Percentiles rank a stretch among this genome's conserved stretches.
Conservation (phyloP, 2,113 vertebrate species). For the Theristicus caerulescens region DNA sequence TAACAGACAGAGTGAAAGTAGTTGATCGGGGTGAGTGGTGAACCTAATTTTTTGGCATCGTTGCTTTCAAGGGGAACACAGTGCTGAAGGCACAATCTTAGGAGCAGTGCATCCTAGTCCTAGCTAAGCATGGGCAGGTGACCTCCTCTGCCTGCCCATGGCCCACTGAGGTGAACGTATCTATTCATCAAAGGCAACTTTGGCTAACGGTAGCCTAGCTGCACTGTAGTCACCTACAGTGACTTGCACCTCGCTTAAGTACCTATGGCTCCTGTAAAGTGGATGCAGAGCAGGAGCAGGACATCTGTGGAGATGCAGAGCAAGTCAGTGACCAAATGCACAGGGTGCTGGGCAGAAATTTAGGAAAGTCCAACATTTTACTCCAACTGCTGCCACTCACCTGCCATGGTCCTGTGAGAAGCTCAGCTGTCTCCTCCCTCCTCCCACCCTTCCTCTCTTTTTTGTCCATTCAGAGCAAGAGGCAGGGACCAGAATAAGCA, state of each 20-base stretch:
- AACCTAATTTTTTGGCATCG: not conserved
- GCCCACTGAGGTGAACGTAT: not conserved
- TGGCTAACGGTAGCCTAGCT: not conserved
- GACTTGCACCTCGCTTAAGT: not conserved
- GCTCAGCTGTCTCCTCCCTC: not conserved
- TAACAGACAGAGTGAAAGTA: not conserved
- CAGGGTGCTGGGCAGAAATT: not conserved
- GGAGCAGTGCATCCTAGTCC: not conserved
- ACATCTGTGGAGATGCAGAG: not conserved
- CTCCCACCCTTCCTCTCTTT: not conserved
- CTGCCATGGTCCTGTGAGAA: not conserved
- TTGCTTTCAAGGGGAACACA: not conserved
- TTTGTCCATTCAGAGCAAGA: not conserved
- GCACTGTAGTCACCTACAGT: not conserved
- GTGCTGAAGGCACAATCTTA: not conserved
- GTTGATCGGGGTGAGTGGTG: not conserved
- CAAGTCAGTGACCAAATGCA: not conserved
- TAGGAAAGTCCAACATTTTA: not conserved
- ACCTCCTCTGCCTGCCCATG: not conserved
- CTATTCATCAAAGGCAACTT: not conserved
- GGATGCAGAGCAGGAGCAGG: not conserved
- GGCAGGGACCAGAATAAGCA: not conserved
- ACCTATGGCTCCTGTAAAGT: not conserved
- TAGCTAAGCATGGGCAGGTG: not conserved
- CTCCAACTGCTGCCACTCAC: not conserved